Percentiles rank a stretch among this genome's conserved stretches.
Conservation (phyloP, 2,888 invertebrate species). For the Eumerus sabulonum region DNA sequence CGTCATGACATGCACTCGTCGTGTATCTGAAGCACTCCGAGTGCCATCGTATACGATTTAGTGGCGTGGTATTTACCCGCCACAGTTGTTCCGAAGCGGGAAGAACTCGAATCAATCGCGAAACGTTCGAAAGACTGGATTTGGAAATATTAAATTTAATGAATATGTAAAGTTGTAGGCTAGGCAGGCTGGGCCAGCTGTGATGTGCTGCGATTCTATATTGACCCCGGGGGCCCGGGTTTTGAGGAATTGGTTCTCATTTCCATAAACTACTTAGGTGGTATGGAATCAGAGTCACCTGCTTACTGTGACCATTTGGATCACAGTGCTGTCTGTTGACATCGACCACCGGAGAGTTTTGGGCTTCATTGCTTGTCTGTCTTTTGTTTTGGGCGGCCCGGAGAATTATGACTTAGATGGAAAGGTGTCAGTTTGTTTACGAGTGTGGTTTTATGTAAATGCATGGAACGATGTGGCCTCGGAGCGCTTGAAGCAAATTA, state of each 20-base stretch:
- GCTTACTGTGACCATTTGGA: constrained; percentile 50
- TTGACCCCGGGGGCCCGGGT: constrained; percentile 19
- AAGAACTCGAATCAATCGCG: constrained; percentile 17
- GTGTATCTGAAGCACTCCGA: constrained; percentile 53
- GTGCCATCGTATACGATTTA: constrained; percentile 29
- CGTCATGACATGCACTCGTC: constrained; percentile 46
- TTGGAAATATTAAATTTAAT: constrained; percentile 45
- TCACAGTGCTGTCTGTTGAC: constrained; percentile 56
- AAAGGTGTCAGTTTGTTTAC: constrained; percentile 56
- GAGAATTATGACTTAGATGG: constrained; percentile 35
- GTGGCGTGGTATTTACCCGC: constrained; percentile 45
- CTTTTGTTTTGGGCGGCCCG: constrained; percentile 6
- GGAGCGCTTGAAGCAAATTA: neutral
- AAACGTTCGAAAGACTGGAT: constrained; percentile 14
- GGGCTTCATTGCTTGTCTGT: too few species aligned
- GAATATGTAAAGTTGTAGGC: constrained; percentile 55
- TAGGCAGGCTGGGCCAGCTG: too few species aligned
- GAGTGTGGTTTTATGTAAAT: constrained; percentile 50
- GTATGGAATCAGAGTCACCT: constrained; percentile 51
- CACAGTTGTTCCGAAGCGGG: constrained; percentile 14
- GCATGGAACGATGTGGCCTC: constrained; percentile 7
- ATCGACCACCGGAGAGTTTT: constrained; percentile 54
- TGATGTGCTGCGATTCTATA: constrained; percentile 26
- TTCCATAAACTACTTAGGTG: constrained; percentile 66
- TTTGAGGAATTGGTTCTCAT: constrained; percentile 62